These are phyloP conservation scores for Mormyrus lacerda DNA, from an alignment of 2,113 vertebrate genomes.

Conservation along the genomic window DNA sequence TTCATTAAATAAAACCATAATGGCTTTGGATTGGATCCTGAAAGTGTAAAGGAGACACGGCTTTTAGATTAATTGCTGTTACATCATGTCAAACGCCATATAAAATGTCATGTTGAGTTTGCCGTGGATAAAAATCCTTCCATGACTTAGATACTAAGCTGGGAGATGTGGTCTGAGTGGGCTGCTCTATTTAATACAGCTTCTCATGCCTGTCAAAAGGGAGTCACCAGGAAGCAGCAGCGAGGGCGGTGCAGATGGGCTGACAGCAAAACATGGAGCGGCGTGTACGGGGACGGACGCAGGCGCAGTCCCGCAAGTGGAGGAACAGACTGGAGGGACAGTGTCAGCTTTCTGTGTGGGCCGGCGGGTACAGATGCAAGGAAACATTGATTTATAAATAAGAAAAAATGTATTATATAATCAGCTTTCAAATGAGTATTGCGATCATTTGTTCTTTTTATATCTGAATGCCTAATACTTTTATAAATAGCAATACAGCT, in stretches of 20 bases:
- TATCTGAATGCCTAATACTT: not conserved
- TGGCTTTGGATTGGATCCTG: not conserved
- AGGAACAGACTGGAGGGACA: not conserved
- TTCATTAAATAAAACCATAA: not conserved
- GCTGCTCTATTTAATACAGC: not conserved
- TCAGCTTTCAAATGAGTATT: not conserved
- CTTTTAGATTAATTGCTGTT: not conserved
- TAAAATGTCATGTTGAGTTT: not conserved
- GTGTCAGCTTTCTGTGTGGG: not conserved
- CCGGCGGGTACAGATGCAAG: not conserved
- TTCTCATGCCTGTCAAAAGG: not conserved
- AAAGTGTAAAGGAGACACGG: not conserved
- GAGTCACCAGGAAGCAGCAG: not conserved
- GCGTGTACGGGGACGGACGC: not conserved
- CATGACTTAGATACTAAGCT: not conserved
- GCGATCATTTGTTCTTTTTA: not conserved
- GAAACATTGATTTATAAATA: not conserved
- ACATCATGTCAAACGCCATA: not conserved
- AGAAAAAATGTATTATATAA: not conserved
- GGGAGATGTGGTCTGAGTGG: not conserved
- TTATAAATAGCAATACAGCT: not conserved
- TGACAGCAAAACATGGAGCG: not conserved
- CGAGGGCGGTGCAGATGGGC: not conserved
- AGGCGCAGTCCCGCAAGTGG: not conserved
- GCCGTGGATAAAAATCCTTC: not conserved